Percentiles rank a stretch among this genome's conserved stretches.
Evolutionary conservation across 2,888 invertebrate species (phyloP).

Genomic region (Sphinx pinastri): DNA sequence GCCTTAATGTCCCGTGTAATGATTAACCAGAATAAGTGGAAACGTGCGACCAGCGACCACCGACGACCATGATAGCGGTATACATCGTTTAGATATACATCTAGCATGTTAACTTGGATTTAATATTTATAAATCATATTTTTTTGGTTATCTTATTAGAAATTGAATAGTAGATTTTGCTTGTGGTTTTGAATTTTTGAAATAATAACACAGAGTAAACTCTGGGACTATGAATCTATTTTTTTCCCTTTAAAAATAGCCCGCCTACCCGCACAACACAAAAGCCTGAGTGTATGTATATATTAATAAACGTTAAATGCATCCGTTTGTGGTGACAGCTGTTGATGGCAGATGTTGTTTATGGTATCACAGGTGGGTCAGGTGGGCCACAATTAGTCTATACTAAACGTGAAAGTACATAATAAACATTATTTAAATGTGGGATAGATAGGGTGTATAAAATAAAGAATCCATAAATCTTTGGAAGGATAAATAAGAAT

Average conservation of each 20-base stretch:
- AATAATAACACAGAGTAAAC: background rate
- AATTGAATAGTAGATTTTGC: too few species aligned
- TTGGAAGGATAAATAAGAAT: too few species aligned
- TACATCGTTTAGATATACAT: slow-evolving; percentile 7
- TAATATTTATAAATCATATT: too few species aligned
- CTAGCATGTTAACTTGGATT: background rate
- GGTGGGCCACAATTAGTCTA: background rate
- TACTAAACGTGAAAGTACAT: background rate
- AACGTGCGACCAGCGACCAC: background rate
- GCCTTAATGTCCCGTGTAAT: slow-evolving; percentile 17
- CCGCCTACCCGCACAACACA: too few species aligned
- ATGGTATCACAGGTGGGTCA: background rate
- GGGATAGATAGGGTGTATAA: too few species aligned
- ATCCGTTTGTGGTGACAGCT: background rate
- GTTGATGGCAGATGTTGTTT: background rate
- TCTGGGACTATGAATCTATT: too few species aligned
- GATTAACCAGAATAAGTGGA: slow-evolving; percentile 18
- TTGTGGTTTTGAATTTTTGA: background rate
- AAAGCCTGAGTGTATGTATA: too few species aligned
- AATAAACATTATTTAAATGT: background rate
- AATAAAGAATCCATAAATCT: too few species aligned
- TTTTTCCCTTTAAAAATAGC: too few species aligned
- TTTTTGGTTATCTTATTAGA: too few species aligned
- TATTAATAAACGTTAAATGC: background rate
- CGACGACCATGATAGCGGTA: slow-evolving; percentile 7